A percentile compares a stretch with the other conserved stretches of the same genome.
These are phyloP conservation scores for Rhyacophila evoluta DNA, from an alignment of 2,888 invertebrate species.

Conservation along the genomic window DNA sequence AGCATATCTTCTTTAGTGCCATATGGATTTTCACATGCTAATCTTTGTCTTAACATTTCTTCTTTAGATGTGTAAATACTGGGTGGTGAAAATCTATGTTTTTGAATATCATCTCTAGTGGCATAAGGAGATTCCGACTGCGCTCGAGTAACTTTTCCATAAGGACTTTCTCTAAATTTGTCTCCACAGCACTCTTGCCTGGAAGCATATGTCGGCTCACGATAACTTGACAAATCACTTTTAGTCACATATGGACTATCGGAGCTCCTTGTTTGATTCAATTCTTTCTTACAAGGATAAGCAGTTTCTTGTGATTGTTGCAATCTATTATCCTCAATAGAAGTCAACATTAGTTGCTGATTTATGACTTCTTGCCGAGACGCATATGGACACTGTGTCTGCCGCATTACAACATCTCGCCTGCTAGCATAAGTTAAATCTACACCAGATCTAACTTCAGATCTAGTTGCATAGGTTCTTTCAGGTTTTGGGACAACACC, in stretches of 20 bases:
- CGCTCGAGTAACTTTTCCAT: conserved; percentile 38
- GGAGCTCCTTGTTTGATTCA: conserved; percentile 53
- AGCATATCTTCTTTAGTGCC: conserved; percentile 68
- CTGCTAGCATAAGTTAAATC: conserved; percentile 39
- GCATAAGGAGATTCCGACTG: conserved; percentile 64
- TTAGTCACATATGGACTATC: conserved; percentile 54
- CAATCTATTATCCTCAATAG: conserved; percentile 57
- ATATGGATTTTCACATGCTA: conserved; percentile 67
- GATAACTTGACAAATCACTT: conserved; percentile 55
- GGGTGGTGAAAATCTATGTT: conserved; percentile 63
- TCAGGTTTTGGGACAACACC: conserved; percentile 69
- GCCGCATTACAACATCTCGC: conserved; percentile 43
- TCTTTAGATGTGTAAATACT: conserved; percentile 68
- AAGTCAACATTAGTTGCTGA: conserved; percentile 62
- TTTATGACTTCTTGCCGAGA: conserved; percentile 53
- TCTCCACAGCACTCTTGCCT: conserved; percentile 45
- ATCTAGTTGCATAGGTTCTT: conserved; percentile 64
- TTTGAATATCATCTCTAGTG: conserved; percentile 66
- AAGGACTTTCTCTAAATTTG: conserved; percentile 41
- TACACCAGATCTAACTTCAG: conserved; percentile 23
- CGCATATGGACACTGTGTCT: conserved; percentile 48
- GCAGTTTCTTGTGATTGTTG: conserved; percentile 25
- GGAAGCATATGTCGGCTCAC: conserved; percentile 57
- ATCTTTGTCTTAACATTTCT: conserved; percentile 67
- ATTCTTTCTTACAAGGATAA: conserved; percentile 61